Conservation (phyloP, 1,140 invertebrate species). For the Camponotus floridanus region DNA sequence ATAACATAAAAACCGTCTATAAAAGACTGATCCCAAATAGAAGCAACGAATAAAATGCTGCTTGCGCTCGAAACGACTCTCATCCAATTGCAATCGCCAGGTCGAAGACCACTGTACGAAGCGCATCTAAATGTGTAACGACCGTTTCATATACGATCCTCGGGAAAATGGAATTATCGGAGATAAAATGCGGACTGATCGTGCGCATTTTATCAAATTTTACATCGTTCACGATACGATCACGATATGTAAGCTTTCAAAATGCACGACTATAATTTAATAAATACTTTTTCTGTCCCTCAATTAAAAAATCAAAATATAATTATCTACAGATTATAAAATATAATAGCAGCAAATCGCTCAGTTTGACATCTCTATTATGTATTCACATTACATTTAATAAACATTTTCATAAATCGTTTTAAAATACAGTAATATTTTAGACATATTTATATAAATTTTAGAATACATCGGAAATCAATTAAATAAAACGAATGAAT, state of each 20-base stretch:
- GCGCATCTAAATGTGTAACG: constrained; percentile 39
- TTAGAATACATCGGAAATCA: background rate
- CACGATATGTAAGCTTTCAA: constrained; percentile 17
- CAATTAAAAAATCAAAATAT: constrained; percentile 30
- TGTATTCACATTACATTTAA: background rate
- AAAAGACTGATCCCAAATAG: background rate
- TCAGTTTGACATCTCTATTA: background rate
- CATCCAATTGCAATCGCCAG: constrained; percentile 31
- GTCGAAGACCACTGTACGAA: background rate
- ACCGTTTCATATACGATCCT: background rate
- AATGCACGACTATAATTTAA: constrained; percentile 22
- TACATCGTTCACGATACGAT: background rate
- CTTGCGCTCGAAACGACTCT: constrained; percentile 6
- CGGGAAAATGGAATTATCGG: background rate
- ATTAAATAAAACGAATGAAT: constrained; percentile 6
- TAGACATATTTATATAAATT: background rate
- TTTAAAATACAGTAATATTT: background rate
- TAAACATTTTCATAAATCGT: background rate
- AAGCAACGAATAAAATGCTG: constrained; percentile 25
- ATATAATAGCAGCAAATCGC: background rate
- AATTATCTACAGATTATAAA: constrained; percentile 27
- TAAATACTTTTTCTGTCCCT: background rate
- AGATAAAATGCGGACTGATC: constrained; percentile 2
- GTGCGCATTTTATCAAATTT: background rate
- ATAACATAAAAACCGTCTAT: constrained; percentile 23